Evolutionary conservation across 2,797 vertebrate genomes (phyloP), one percentile per base, ranked within the genome.

Genomic region (Enteromius paludinosus): DNA sequence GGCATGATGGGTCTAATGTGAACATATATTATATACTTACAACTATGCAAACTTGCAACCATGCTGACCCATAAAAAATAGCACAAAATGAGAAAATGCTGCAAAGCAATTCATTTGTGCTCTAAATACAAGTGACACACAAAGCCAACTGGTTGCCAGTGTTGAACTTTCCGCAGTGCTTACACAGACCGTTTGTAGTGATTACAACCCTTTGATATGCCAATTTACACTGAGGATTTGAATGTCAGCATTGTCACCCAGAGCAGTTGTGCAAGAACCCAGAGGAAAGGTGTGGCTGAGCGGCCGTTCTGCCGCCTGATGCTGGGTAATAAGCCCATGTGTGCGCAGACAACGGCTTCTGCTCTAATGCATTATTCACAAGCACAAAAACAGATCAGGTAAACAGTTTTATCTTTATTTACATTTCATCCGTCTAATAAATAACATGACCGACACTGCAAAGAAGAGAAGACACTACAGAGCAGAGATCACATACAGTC

Each of bases 341-440:
- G 81, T 77, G 70, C 65, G 52, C 59, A 83, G 66, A 76, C 75
- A 56, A 62, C 62, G 59, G 79, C 73, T 33, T 82, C 71, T 64
- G 33, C 74, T 82, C 82, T 83, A 23, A 84, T 84, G 84, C 84
- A 87, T 88, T 75, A 88, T 86, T 84, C 82, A 87, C 75, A 56
- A 65, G 38, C 76, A 79, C 59, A 83, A 73, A 85, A 78, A 83
- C 41, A 61, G 81, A 86, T 84, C 76, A 80, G 64, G 33, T 86
- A 82, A 89, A 86, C 79, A 79, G 80, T 70, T 86, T 83, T 66
- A 87, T 83, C 74, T 85, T 81, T 87, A 81, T 86, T 85, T 85
- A 86, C 74, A 66, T 76, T 80, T 83, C 49, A 76, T 71, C 43
- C 47, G 5, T 77, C 70, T 69, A 81, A 84, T 87, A 82, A 86